Conservation (phyloP, 1,140 invertebrate genomes). For the Coptotermes formosanus region DNA sequence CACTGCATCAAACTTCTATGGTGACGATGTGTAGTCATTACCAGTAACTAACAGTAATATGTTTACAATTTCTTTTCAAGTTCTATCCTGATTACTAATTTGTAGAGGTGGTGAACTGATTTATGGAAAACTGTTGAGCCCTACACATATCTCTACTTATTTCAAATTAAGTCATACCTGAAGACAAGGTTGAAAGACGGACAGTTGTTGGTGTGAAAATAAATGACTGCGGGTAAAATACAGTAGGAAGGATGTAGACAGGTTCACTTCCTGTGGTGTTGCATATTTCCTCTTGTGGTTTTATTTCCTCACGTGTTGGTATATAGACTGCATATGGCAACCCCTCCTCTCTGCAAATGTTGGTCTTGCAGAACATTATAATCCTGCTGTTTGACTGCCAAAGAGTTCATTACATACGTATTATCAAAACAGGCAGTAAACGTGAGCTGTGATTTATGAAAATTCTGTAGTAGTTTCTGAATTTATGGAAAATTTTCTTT, state of each 20-base stretch:
- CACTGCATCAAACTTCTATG: not conserved
- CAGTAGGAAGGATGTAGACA: not conserved
- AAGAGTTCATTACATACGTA: too few relatives aligned
- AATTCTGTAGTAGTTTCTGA: too few relatives aligned
- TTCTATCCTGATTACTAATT: not conserved
- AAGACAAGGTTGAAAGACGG: not conserved
- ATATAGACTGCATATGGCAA: not conserved
- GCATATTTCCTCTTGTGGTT: constrained; percentile 9
- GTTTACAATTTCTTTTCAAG: not conserved
- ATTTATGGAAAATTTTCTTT: too few relatives aligned
- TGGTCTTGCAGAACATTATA: too few relatives aligned
- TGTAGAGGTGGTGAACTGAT: too few relatives aligned
- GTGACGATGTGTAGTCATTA: too few relatives aligned
- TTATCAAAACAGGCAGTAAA: too few relatives aligned
- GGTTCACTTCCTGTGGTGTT: not conserved
- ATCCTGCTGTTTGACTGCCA: too few relatives aligned
- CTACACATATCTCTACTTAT: not conserved
- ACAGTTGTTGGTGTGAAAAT: not conserved
- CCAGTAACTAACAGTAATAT: too few relatives aligned
- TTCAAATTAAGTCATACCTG: not conserved
- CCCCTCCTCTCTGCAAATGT: too few relatives aligned
- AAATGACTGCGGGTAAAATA: not conserved
- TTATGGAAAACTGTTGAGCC: too few relatives aligned
- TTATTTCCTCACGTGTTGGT: not conserved
- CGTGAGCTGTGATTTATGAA: too few relatives aligned